Evolutionary conservation across 30 jellyfish, hydroid and myxozoan species (phyloP), one percentile per base, ranked within the genome.

Genomic region (Aurelia coerulea): DNA sequence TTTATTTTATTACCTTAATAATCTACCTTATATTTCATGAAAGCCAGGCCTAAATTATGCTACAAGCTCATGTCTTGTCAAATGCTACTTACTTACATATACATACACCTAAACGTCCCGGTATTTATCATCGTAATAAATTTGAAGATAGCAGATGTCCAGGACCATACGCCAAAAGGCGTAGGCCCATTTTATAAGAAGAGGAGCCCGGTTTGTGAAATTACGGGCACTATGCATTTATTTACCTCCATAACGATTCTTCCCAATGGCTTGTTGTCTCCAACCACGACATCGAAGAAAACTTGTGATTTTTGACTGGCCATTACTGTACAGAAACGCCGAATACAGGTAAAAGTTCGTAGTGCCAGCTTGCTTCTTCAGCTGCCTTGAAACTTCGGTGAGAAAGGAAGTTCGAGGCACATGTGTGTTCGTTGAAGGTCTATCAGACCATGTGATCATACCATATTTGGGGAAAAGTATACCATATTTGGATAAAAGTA

Each of bases 201-300:
- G 56, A 46, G 1, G 15, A 9, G 56, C 51, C 51, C 0, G 0
- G 16, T 46, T 46, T 9, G 56, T 7, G 15, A 46, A 59, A 35
- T 19, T 62, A 58, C 59, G 32, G 7, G 8, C 19, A 41, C 33
- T 34, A 46, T 31, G n/a, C 53, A 53, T 32, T 7, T 52, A 50
- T 85, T 66, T 56, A 88, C 97, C 97, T 88, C 97, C 89, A 88
- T 79, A 7, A 74, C 86, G 66, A 88, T 68, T 60, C 92, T 76
- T 72, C 92, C 97, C 12, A 77, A 2, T 34, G 92, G 97, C 69
- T 88, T 65, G 10, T 88, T 65, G 10, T 69, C 83, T 35, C 19
- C 89, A 52, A 86, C 90, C 3, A 79, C 52, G 15, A 88, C 62
- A 74, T 80, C 92, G 52, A 88, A 80, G 78, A 65, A 88, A 79